Evolutionary conservation across 2,113 vertebrate species (phyloP).

Genomic region (Salvelinus alpinus): DNA sequence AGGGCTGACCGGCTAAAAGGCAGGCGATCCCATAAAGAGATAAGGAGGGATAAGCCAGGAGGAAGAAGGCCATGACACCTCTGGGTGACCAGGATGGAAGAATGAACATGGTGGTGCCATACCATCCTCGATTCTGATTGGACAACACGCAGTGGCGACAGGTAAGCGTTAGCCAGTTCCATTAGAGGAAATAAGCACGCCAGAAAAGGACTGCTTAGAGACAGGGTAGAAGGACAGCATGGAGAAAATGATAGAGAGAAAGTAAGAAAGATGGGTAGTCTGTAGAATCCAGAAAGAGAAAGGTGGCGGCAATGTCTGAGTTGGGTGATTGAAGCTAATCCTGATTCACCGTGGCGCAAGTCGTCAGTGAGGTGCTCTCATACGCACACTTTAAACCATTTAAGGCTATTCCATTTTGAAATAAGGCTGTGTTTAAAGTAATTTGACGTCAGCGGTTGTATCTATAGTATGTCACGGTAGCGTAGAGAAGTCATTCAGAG

Average conservation of each 20-base stretch:
- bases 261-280: neutral
- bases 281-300: neutral
- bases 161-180: no score
- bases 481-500: neutral
- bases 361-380: slow-evolving; percentile 18
- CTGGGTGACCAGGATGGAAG: neutral
- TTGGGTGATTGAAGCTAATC: slow-evolving; percentile 58
- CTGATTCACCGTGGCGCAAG: slow-evolving; percentile 59
- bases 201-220: no score
- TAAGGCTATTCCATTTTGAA: no score
- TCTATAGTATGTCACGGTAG: no score
- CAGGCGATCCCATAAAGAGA: slow-evolving; percentile 50
- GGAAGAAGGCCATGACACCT: slow-evolving; percentile 7
- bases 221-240: neutral
- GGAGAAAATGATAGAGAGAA: neutral
- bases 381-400: neutral
- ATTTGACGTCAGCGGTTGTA: no score
- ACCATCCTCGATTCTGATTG: slow-evolving; percentile 1
- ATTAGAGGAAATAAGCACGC: no score
- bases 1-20: slow-evolving; percentile 33
- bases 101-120: neutral
- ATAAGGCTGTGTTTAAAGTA: no score
- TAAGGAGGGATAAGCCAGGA: slow-evolving; percentile 29
- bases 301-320: neutral
- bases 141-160: neutral